A percentile compares a stretch with the other conserved stretches of the same genome.
Conservation (phyloP, 2,888 invertebrate species). For the Noctuana brunneofusca region DNA sequence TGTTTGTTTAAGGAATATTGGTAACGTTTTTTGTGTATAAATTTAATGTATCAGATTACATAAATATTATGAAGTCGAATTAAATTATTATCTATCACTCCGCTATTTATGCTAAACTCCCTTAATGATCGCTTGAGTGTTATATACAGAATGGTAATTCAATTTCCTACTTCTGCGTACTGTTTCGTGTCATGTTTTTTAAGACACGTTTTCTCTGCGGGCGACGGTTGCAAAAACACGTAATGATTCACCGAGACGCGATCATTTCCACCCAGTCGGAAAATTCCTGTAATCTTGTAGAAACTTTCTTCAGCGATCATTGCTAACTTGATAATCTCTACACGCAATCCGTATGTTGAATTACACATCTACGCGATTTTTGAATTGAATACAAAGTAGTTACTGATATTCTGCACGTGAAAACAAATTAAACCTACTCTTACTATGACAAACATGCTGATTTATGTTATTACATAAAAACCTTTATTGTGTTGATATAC, state of each 20-base stretch:
- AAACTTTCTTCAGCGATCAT: slow-evolving; percentile 73
- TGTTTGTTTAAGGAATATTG: no score
- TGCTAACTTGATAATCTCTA: slow-evolving; percentile 52
- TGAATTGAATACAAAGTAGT: no score
- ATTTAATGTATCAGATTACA: no score
- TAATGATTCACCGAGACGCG: slow-evolving; percentile 75
- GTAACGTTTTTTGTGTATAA: no score
- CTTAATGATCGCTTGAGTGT: background rate
- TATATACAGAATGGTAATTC: slow-evolving; percentile 28
- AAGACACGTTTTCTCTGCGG: slow-evolving; percentile 61
- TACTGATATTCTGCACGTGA: no score
- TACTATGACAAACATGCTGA: no score
- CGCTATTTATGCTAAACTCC: background rate
- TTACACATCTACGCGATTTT: slow-evolving; percentile 2
- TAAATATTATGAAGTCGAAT: no score
- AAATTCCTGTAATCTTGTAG: slow-evolving; percentile 76
- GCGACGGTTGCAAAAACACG: slow-evolving; percentile 58
- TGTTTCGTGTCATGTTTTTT: slow-evolving; percentile 38
- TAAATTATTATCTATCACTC: background rate
- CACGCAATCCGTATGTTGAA: slow-evolving; percentile 57
- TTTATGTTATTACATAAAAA: no score
- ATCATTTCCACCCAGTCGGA: slow-evolving; percentile 78
- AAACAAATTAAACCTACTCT: no score
- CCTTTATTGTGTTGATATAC: slow-evolving; percentile 35
- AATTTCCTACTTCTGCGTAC: slow-evolving; percentile 37